These are phyloP conservation scores for Gallinago undulata DNA, from an alignment of 2,113 vertebrate species.

Conservation along the genomic window DNA sequence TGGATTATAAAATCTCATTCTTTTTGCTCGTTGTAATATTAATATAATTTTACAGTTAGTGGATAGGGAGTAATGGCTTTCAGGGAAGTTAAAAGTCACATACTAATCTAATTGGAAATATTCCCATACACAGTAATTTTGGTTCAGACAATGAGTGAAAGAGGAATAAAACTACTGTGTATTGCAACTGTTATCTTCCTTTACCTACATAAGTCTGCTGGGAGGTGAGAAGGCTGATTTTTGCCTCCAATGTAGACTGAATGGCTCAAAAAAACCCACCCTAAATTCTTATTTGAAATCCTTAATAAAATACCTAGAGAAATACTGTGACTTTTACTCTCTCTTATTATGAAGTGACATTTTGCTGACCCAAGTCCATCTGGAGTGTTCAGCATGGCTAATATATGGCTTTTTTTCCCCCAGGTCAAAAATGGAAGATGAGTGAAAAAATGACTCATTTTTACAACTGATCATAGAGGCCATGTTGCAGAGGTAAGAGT, in stretches of 20 bases:
- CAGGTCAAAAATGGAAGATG: constrained; percentile 5
- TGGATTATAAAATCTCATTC: not conserved
- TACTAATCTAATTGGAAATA: not conserved
- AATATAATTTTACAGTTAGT: not conserved
- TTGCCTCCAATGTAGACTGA: not conserved
- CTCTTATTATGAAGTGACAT: not conserved
- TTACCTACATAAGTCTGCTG: not conserved
- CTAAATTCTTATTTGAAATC: not conserved
- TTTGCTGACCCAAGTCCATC: constrained; percentile 1
- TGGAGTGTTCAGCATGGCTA: not conserved
- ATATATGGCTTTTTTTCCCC: not conserved
- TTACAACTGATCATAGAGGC: not conserved
- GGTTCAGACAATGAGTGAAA: not conserved
- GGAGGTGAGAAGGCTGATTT: not conserved
- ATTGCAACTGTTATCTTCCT: not conserved
- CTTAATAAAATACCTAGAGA: not conserved
- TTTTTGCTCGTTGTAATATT: not conserved
- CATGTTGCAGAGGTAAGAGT: not conserved
- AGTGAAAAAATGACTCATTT: not conserved
- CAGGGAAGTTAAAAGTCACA: not conserved
- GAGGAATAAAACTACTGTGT: not conserved
- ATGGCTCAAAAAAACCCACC: not conserved
- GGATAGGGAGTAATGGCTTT: not conserved
- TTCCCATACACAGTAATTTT: not conserved
- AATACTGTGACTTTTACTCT: not conserved